Evolutionary conservation across 2,888 invertebrate genomes (phyloP).

Genomic region (Zonitis immaculata): DNA sequence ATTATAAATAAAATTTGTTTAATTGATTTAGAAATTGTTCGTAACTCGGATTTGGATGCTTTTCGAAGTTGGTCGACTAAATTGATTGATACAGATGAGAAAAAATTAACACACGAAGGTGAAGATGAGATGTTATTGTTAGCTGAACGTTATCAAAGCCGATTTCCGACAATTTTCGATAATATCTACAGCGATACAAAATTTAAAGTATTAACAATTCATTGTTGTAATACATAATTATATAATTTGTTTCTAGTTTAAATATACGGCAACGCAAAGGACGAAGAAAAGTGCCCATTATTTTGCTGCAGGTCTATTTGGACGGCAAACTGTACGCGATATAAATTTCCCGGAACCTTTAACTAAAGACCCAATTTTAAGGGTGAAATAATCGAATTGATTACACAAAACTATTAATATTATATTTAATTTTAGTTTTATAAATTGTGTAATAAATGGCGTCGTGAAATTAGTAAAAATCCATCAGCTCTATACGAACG

Average conservation of each 20-base stretch:
- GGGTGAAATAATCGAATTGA: conserved; percentile 33
- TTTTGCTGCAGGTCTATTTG: conserved; percentile 74
- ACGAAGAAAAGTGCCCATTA: conserved; percentile 69
- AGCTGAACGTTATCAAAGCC: conserved; percentile 67
- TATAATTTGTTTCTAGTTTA: conserved; percentile 72
- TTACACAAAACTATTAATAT: neutral
- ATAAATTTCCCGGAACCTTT: conserved; percentile 63
- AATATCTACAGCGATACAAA: conserved; percentile 58
- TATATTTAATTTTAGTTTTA: conserved; percentile 43
- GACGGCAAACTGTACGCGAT: conserved; percentile 55
- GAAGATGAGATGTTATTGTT: conserved; percentile 68
- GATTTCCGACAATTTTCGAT: conserved; percentile 63
- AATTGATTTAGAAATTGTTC: conserved; percentile 28
- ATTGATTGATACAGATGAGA: conserved; percentile 54
- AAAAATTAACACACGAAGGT: conserved; percentile 66
- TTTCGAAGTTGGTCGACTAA: conserved; percentile 55
- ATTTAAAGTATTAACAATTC: conserved; percentile 42
- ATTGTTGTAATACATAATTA: too few relatives aligned
- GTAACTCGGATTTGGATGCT: conserved; percentile 34
- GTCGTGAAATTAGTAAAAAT: conserved; percentile 39
- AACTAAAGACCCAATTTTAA: conserved; percentile 48
- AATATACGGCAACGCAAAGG: conserved; percentile 72
- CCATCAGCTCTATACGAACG: conserved; percentile 33
- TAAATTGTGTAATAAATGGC: conserved; percentile 45
- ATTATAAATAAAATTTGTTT: too few relatives aligned